Conservation (phyloP, 2,797 vertebrate species). For the Podargus strigoides region DNA sequence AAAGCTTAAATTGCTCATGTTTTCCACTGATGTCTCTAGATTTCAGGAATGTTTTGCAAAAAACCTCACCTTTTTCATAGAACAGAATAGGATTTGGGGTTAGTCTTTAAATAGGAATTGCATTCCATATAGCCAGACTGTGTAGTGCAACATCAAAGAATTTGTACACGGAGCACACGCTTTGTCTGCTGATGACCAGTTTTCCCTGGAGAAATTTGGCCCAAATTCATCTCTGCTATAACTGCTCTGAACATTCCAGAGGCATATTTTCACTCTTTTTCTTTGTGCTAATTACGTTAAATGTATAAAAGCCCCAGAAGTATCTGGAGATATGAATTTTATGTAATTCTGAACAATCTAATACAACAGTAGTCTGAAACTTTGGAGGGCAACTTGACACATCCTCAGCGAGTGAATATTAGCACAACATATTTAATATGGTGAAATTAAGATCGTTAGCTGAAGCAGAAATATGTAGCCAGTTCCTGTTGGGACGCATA, state of each 20-base stretch:
- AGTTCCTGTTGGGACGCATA: not conserved
- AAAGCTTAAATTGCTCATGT: not conserved
- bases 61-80: not conserved
- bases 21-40: not conserved
- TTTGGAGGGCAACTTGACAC: not conserved
- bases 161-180: fast-evolving
- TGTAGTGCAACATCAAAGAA: not conserved
- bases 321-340: not conserved
- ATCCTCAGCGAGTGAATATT: not conserved
- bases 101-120: not conserved
- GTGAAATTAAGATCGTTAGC: not conserved
- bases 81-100: not conserved
- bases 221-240: not conserved
- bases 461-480: not conserved
- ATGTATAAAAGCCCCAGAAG: not conserved
- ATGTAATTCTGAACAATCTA: not conserved
- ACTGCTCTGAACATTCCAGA: not conserved
- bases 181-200: not conserved
- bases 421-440: not conserved
- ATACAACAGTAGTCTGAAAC: not conserved
- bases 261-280: not conserved
- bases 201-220: not conserved
- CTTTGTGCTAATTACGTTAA: not conserved
- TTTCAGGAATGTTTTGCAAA: not conserved
- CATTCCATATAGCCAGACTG: not conserved